Evolutionary conservation across 1,140 invertebrate species (phyloP).

Genomic region (Plectrocnemia conspersa): DNA sequence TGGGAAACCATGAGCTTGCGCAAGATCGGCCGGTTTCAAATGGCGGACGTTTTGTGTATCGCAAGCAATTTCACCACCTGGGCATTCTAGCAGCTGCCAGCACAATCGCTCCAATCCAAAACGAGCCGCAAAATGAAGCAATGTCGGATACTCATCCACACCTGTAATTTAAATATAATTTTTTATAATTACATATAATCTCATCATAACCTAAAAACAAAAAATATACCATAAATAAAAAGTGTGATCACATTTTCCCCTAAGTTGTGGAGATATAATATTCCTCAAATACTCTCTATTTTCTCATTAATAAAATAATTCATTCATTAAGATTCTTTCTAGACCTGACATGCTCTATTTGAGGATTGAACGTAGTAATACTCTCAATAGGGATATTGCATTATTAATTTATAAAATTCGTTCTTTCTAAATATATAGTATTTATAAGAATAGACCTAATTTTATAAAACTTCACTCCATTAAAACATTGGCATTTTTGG

Average conservation of each 20-base stretch:
- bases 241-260: neutral
- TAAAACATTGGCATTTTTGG: too few relatives aligned
- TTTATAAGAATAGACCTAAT: too few relatives aligned
- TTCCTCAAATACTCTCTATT: too few relatives aligned
- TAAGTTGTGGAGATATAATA: too few relatives aligned
- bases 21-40: constrained; percentile 72
- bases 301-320: too few relatives aligned
- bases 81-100: constrained; percentile 77
- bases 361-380: too few relatives aligned
- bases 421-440: too few relatives aligned
- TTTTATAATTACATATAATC: neutral
- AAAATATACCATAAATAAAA: neutral
- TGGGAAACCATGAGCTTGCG: constrained; percentile 65
- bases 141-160: constrained; percentile 77
- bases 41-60: constrained; percentile 75
- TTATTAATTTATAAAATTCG: too few relatives aligned
- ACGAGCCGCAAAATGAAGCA: constrained; percentile 81
- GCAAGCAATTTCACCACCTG: constrained; percentile 72
- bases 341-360: too few relatives aligned
- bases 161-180: constrained; percentile 44
- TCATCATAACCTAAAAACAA: neutral
- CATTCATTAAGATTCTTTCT: too few relatives aligned
- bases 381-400: too few relatives aligned
- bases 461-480: too few relatives aligned
- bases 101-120: constrained; percentile 79